Evolutionary conservation across 1,140 invertebrate genomes (phyloP).

Genomic region (Lysiphlebus fabarum): DNA sequence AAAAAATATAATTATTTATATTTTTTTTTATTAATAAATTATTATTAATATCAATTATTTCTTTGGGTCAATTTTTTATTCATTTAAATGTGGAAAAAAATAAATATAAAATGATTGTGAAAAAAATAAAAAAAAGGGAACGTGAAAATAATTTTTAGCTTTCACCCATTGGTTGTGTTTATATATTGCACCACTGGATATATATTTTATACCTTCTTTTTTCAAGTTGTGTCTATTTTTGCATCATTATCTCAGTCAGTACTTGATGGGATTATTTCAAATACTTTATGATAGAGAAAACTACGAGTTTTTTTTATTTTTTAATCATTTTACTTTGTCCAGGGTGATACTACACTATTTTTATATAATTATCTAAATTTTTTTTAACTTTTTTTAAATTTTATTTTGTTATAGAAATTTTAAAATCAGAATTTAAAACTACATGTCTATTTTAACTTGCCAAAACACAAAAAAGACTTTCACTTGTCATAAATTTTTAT

Average conservation of each 20-base stretch:
- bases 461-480: no score
- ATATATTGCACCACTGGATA: not conserved
- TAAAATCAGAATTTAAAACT: no score
- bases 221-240: no score
- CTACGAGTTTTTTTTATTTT: not conserved
- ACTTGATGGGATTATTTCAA: constrained; percentile 1
- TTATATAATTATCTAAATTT: no score
- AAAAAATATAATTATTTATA: no score
- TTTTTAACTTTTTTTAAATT: no score
- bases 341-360: not conserved
- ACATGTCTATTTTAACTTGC: no score
- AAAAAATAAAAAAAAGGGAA: not conserved
- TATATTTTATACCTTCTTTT: no score
- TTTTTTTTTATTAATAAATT: not conserved
- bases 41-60: not conserved
- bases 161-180: not conserved
- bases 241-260: not conserved
- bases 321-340: constrained; percentile 3
- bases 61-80: not conserved
- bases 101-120: not conserved
- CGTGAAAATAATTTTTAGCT: not conserved
- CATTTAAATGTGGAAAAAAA: not conserved
- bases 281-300: constrained; percentile 1
- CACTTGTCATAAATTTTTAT: no score
- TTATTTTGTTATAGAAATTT: no score